Conservation (phyloP, 92 coral and sea anemone species). For the Palythoa grandis region DNA sequence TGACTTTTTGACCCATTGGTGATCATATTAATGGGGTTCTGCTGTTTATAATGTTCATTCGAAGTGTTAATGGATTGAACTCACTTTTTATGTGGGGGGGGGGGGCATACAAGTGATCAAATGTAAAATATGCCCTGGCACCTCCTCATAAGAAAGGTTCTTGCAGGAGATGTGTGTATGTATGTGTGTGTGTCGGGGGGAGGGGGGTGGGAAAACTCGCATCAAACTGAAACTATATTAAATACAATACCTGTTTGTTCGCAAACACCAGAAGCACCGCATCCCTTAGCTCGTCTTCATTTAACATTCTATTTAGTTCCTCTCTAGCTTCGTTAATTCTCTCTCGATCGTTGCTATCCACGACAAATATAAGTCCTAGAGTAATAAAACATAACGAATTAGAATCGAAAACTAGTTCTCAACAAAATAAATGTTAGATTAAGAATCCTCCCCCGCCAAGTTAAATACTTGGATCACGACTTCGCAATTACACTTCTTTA, state of each 20-base stretch:
- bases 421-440: neutral
- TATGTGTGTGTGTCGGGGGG: too few relatives aligned
- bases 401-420: neutral
- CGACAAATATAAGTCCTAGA: constrained; percentile 94
- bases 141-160: too few relatives aligned
- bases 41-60: too few relatives aligned
- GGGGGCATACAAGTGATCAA: too few relatives aligned
- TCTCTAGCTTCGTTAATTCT: constrained; percentile 91
- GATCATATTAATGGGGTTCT: too few relatives aligned
- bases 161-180: too few relatives aligned
- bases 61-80: too few relatives aligned
- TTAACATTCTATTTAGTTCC: constrained; percentile 84
- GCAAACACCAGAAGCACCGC: constrained; percentile 94
- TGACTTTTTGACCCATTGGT: too few relatives aligned
- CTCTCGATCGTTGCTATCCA: constrained; percentile 98
- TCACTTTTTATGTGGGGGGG: too few relatives aligned
- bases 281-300: constrained; percentile 95
- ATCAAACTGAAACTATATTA: neutral
- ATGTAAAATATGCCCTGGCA: too few relatives aligned
- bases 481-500: neutral
- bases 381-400: neutral
- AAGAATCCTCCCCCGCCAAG: neutral
- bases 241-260: constrained; percentile 84
- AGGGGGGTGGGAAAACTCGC: too few relatives aligned
- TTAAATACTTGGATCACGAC: neutral